A percentile compares a stretch with the other conserved stretches of the same genome.
These are phyloP conservation scores for Teleopsis dalmanni DNA, from an alignment of 1,140 invertebrate genomes.

Conservation along the genomic window DNA sequence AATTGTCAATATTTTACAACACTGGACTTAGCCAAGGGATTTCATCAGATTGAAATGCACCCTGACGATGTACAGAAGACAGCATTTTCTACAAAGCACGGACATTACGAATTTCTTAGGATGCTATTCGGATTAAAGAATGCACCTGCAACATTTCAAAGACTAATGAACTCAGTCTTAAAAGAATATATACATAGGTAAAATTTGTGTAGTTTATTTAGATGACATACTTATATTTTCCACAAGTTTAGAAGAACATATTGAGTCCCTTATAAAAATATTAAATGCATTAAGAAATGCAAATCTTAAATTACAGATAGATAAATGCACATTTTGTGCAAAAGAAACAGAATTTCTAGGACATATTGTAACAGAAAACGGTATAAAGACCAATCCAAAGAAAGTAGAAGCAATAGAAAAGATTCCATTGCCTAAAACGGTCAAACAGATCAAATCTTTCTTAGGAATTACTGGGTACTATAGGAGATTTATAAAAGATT, in stretches of 20 bases:
- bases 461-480: conserved; percentile 33
- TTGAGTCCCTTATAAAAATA: conserved; percentile 4
- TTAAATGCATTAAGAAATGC: not conserved
- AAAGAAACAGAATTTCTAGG: conserved; percentile 16
- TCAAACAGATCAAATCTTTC: conserved; percentile 19
- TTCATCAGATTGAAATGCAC: conserved; percentile 17
- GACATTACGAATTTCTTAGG: conserved; percentile 13
- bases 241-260: conserved; percentile 13
- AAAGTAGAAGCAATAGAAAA: conserved; percentile 19
- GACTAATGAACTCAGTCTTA: conserved; percentile 27
- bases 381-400: conserved; percentile 23
- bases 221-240: conserved; percentile 19
- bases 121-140: conserved; percentile 16
- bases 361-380: conserved; percentile 16
- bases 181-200: conserved; percentile 10
- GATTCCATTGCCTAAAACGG: conserved; percentile 16
- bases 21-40: conserved; percentile 17
- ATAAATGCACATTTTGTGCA: conserved; percentile 46
- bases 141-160: conserved; percentile 14
- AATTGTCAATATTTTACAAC: conserved; percentile 12
- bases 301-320: conserved; percentile 43
- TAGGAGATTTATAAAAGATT: conserved; percentile 1
- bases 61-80: conserved; percentile 18
- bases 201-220: conserved; percentile 14
- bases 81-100: conserved; percentile 17